Evolutionary conservation across 2,888 invertebrate species (phyloP), one percentile per base, ranked within the genome.

Genomic region (Acanthosoma haemorrhoidale): DNA sequence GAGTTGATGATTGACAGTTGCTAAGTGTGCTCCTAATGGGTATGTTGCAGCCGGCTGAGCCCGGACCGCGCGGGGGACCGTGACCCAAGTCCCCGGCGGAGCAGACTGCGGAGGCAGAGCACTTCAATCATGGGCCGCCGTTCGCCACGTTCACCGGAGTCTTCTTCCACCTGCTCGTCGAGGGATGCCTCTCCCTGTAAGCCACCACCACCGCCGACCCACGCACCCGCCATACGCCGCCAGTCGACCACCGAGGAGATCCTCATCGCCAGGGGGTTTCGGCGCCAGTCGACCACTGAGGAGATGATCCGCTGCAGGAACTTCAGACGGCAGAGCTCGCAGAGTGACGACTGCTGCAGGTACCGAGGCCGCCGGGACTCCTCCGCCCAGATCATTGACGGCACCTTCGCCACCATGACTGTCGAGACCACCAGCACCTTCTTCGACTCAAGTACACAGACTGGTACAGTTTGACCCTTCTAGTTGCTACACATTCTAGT

Each of bases 221-320:
- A 88, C 76, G 83, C 89, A 39, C 91, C 92, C 8, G 86, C 90
- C 75, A 91, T 92, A 72, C 83, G 94, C 71, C 84, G 94, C 71
- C 94, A 94, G 81, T 93, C 93, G 31, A 94, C 94, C 13, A 94
- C 94, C 0, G 93, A 94, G 79, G 94, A 94, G 80, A 94, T 94
- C 76, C 81, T 94, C 41, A 94, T 94, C 77, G 92, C 94, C 0
- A 86, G 93, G 69, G 94, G 94, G 2, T 94, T 94, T 79, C 85
- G 94, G 0, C 84, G 94, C 13, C 94, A 94, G 78, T 92, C 92
- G 3, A 94, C 94, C 8, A 94, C 93, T 0, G 94, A 94, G 78
- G 94, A 94, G 80, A 94, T 94, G 91, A 94, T 94, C 72, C 85
- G 94, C 9, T 94, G 94, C 78, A 84, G 94, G 34, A 94, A 94